Evolutionary conservation across 2,797 vertebrate genomes (phyloP).

Genomic region (Lycodopsis pacificus): DNA sequence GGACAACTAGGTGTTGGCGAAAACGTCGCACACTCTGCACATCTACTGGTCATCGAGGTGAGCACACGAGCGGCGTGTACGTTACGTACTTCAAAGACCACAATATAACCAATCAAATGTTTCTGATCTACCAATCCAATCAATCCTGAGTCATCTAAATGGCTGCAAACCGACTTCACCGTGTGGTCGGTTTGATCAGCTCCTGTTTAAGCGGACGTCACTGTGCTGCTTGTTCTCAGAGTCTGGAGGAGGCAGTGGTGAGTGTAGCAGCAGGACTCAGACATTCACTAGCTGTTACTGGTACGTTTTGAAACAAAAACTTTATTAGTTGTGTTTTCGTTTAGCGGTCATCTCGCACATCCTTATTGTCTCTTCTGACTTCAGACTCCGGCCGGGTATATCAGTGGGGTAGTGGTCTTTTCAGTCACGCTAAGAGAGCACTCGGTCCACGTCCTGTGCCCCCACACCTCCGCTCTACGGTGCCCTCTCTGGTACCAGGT

Average conservation of each 20-base stretch:
- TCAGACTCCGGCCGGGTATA: slow-evolving; percentile 87
- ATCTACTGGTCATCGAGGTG: slow-evolving; percentile 87
- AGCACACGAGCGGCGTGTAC: neutral
- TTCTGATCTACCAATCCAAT: neutral
- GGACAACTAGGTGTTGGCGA: slow-evolving; percentile 90
- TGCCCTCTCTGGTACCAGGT: slow-evolving; percentile 91
- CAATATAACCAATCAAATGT: neutral
- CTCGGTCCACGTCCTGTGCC: slow-evolving; percentile 83
- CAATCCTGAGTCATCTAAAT: neutral
- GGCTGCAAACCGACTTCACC: neutral
- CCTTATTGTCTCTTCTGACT: slow-evolving; percentile 25
- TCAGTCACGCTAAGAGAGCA: slow-evolving; percentile 82
- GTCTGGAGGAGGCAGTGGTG: slow-evolving; percentile 84
- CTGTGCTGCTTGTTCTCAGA: slow-evolving; percentile 72
- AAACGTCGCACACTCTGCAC: slow-evolving; percentile 72
- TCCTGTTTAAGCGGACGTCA: neutral
- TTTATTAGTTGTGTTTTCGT: neutral
- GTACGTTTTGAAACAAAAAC: slow-evolving; percentile 71
- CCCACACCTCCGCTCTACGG: slow-evolving; percentile 84
- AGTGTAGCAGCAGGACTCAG: slow-evolving; percentile 92
- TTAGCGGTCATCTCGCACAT: neutral
- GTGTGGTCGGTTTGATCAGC: neutral
- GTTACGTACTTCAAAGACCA: neutral
- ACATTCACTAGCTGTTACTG: slow-evolving; percentile 90
- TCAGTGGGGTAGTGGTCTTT: slow-evolving; percentile 94